Conservation (phyloP, 2,888 invertebrate species). For the Caenorhabditis becei region DNA sequence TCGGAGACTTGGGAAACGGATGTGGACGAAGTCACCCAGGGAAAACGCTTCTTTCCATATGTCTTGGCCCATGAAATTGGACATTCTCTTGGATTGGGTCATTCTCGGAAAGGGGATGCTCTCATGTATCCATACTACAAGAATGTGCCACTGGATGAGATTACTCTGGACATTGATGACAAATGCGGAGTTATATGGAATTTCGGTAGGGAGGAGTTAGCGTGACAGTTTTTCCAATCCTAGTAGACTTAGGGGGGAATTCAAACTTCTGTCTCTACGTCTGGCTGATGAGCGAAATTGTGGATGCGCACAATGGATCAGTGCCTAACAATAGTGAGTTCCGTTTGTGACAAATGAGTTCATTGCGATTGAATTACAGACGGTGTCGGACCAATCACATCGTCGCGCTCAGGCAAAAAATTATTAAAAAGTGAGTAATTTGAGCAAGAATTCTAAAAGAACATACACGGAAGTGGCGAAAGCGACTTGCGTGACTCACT, state of each 20-base stretch:
- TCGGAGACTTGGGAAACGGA: conserved; percentile 75
- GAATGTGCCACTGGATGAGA: conserved; percentile 73
- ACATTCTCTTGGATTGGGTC: conserved; percentile 80
- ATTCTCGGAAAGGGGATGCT: conserved; percentile 75
- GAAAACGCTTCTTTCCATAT: conserved; percentile 82
- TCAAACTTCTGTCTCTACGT: conserved; percentile 80
- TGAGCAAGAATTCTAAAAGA: conserved; percentile 13
- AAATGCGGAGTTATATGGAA: conserved; percentile 82
- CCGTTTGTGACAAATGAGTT: neutral
- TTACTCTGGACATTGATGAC: conserved; percentile 80
- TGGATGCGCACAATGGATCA: conserved; percentile 60
- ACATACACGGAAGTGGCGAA: neutral
- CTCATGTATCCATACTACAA: conserved; percentile 80
- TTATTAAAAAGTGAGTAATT: conserved; percentile 41
- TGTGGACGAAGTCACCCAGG: conserved; percentile 26
- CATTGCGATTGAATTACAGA: conserved; percentile 22
- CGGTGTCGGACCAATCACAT: conserved; percentile 40
- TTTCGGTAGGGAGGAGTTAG: conserved; percentile 67
- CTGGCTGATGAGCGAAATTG: conserved; percentile 80
- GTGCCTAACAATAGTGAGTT: conserved; percentile 38
- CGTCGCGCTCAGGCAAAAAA: conserved; percentile 25
- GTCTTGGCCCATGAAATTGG: conserved; percentile 82
- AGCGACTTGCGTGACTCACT: neutral
- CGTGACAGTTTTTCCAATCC: neutral
- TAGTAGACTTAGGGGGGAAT: conserved; percentile 80